Evolutionary conservation across 2,888 invertebrate genomes (phyloP).

Genomic region (Prosopocoilus inquinatus): DNA sequence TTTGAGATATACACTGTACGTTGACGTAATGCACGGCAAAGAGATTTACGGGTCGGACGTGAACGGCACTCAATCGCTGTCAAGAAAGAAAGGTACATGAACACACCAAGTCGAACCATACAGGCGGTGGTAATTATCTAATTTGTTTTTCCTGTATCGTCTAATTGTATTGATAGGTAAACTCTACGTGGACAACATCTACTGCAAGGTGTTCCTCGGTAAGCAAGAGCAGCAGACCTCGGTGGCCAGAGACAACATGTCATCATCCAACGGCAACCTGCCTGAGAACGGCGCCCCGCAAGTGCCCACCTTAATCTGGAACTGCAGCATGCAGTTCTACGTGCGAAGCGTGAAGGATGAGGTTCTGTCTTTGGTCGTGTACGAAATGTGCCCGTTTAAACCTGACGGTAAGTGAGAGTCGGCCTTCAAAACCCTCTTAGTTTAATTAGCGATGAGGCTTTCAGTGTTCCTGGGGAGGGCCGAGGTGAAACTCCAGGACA

Average conservation of each 20-base stretch:
- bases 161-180: slow-evolving; percentile 51
- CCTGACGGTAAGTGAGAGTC: slow-evolving; percentile 62
- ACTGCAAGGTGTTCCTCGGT: slow-evolving; percentile 72
- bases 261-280: slow-evolving; percentile 40
- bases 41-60: slow-evolving; percentile 33
- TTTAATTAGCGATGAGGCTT: too few species aligned
- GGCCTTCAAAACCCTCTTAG: background rate
- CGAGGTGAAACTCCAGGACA: slow-evolving; percentile 64
- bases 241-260: slow-evolving; percentile 56
- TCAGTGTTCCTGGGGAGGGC: slow-evolving; percentile 71
- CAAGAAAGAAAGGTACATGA: slow-evolving; percentile 21
- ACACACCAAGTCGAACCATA: background rate
- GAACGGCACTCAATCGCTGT: slow-evolving; percentile 15
- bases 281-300: slow-evolving; percentile 42
- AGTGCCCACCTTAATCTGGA: slow-evolving; percentile 61
- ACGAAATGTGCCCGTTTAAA: slow-evolving; percentile 68
- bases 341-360: slow-evolving; percentile 67
- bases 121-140: background rate
- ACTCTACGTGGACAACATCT: slow-evolving; percentile 59
- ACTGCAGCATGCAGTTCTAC: slow-evolving; percentile 74
- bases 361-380: slow-evolving; percentile 67
- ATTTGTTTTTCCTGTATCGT: background rate
- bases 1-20: slow-evolving; percentile 31
- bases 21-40: slow-evolving; percentile 35
- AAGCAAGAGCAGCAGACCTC: slow-evolving; percentile 68